Conservation (phyloP, 1,140 invertebrate species). For the Drosophila murphyi region DNA sequence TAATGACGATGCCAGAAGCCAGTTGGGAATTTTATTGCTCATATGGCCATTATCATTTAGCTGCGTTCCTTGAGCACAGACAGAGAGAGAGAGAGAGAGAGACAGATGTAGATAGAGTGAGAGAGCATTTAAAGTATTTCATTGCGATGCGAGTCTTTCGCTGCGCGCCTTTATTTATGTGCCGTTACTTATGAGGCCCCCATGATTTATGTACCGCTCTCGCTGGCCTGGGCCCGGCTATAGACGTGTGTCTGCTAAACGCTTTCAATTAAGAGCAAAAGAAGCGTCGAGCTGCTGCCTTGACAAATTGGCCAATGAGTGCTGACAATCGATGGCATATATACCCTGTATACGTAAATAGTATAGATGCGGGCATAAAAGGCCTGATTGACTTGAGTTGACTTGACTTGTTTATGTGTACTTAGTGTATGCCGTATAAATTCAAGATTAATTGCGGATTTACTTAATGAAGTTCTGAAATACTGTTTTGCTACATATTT, state of each 20-base stretch:
- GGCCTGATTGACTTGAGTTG: too few species aligned
- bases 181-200: slow-evolving; percentile 75
- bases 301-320: slow-evolving; percentile 69
- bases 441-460: too few species aligned
- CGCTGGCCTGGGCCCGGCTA: slow-evolving; percentile 12
- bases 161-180: slow-evolving; percentile 75
- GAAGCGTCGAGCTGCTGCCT: slow-evolving; percentile 43
- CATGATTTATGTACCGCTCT: slow-evolving; percentile 71
- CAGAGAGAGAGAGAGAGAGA: too few species aligned
- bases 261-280: slow-evolving; percentile 73
- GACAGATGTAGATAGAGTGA: too few species aligned
- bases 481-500: too few species aligned
- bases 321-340: slow-evolving; percentile 37
- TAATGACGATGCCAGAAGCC: not conserved
- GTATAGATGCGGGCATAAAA: too few species aligned
- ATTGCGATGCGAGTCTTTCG: slow-evolving; percentile 36
- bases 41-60: not conserved
- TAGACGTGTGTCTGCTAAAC: slow-evolving; percentile 75
- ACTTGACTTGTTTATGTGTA: too few species aligned
- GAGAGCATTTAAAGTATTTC: slow-evolving; percentile 30
- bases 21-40: not conserved
- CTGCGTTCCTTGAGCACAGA: not conserved
- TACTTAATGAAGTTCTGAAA: too few species aligned
- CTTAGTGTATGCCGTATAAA: too few species aligned
- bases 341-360: slow-evolving; percentile 5